Base-by-base conservation (phyloP, 2,113 vertebrate genomes). In the Nothocercus julius region DNA sequence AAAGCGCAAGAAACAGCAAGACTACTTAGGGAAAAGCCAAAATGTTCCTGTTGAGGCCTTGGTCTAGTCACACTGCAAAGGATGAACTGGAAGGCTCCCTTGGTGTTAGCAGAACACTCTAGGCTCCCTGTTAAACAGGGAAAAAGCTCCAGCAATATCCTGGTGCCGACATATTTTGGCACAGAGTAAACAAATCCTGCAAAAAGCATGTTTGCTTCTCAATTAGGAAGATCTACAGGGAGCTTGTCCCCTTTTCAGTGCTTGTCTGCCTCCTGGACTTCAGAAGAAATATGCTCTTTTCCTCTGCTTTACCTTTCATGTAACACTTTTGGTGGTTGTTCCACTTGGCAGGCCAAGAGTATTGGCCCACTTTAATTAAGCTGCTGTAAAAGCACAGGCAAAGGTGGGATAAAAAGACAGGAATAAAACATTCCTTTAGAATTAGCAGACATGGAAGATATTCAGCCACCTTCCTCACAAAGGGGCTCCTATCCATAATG, bases 21-120 rank as follows among this genome's bases (percentile, higher is more conserved):
- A 40, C 45, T 93, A 59, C 13, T 49, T 58, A 66, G 0, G 4
- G 36, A 87, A 93, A 93, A 91, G 27, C 11, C 62, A 82, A 30
- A 58, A 82, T 68, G 64, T 61, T 64, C 36, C 27, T 0, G 0
- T 36, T 19, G 16, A 15, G 62, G 49, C 30, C 61, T 61, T 88
- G 17, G n/a, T 85, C 0, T 0, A 64, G 30, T 34, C 64, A 81
- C 36, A 1, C 11, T 9, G 83, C 13, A 15, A 47, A 59, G 61
- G 51, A 86, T 81, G 73, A 83, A 88, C 11, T 54, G 11, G 13
- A 86, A 86, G 40, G 45, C n/a, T 54, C 13, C 28, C 80, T 62
- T 36, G 62, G 40, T 58, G 5, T 15, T 64, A 27, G 63, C 64
- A 18, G n/a, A 81, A 21, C 64, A 53, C 15, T 30, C 74, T 5